Evolutionary conservation across 2,797 vertebrate genomes (phyloP).

Genomic region (Lepidocolaptes lacrymiger): DNA sequence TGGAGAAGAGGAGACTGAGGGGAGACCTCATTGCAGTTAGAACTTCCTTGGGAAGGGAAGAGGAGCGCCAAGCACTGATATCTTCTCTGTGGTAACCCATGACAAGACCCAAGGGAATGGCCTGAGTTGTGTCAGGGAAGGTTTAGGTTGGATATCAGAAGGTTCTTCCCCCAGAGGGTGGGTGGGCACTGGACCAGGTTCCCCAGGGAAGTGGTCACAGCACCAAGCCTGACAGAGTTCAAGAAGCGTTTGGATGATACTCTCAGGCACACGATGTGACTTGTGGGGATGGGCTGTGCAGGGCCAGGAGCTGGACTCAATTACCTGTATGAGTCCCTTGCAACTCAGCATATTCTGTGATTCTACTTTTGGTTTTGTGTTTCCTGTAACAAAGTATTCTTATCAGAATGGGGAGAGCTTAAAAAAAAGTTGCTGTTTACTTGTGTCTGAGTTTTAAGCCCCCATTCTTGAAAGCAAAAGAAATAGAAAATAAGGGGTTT

Average conservation of each 20-base stretch:
- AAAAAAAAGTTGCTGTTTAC: not conserved
- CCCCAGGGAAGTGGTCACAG: not conserved
- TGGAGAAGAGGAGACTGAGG: not conserved
- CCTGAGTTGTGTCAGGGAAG: not conserved
- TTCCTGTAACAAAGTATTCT: not conserved
- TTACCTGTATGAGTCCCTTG: not conserved
- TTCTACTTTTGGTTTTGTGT: not conserved
- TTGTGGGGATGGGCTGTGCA: not conserved
- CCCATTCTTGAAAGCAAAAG: not conserved
- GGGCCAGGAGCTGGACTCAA: not conserved
- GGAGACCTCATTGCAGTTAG: not conserved
- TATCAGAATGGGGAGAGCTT: not conserved
- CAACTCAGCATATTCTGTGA: not conserved
- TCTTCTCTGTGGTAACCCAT: not conserved
- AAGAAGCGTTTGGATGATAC: not conserved
- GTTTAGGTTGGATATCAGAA: not conserved
- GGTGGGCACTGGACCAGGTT: not conserved
- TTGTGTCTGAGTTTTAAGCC: not conserved
- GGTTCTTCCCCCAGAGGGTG: not conserved
- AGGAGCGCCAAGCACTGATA: not conserved
- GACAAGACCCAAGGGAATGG: not conserved
- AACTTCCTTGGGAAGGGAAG: not conserved
- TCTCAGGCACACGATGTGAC: not conserved
- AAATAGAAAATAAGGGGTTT: not conserved
- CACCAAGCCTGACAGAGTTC: not conserved